These are phyloP conservation scores for Invenusta paracnida DNA, from an alignment of 2,888 invertebrate species.

Conservation along the genomic window DNA sequence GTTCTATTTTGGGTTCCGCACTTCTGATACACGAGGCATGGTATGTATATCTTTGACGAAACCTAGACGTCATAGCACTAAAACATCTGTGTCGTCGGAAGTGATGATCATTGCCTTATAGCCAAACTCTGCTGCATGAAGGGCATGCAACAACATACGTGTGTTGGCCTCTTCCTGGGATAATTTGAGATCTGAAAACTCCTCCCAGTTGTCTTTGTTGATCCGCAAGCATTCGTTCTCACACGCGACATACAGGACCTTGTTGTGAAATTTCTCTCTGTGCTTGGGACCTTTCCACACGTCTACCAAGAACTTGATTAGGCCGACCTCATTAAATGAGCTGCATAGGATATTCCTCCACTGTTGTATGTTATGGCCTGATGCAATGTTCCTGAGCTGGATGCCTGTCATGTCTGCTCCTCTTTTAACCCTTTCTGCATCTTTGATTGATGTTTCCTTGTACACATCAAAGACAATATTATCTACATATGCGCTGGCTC, in stretches of 20 bases:
- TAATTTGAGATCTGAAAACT: slow-evolving; percentile 42
- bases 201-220: slow-evolving; percentile 11
- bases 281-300: slow-evolving; percentile 42
- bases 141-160: slow-evolving; percentile 46
- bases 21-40: slow-evolving; percentile 38
- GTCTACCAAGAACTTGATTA: slow-evolving; percentile 41
- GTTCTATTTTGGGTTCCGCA: slow-evolving; percentile 43
- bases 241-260: slow-evolving; percentile 45
- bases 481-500: slow-evolving; percentile 19
- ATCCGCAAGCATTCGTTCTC: slow-evolving; percentile 45
- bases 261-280: slow-evolving; percentile 30
- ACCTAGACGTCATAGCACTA: slow-evolving; percentile 44
- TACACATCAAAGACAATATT: slow-evolving; percentile 10
- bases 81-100: slow-evolving; percentile 47
- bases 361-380: slow-evolving; percentile 23
- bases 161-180: slow-evolving; percentile 47
- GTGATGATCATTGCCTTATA: slow-evolving; percentile 43
- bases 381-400: slow-evolving; percentile 31
- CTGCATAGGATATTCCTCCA: slow-evolving; percentile 28
- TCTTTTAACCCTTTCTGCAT: slow-evolving; percentile 13
- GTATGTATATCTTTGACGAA: slow-evolving; percentile 37
- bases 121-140: slow-evolving; percentile 45
- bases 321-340: slow-evolving; percentile 38
- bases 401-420: slow-evolving; percentile 20
- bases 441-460: slow-evolving; percentile 18